Conservation (phyloP, 2,888 invertebrate genomes). For the Agrochola macilenta region DNA sequence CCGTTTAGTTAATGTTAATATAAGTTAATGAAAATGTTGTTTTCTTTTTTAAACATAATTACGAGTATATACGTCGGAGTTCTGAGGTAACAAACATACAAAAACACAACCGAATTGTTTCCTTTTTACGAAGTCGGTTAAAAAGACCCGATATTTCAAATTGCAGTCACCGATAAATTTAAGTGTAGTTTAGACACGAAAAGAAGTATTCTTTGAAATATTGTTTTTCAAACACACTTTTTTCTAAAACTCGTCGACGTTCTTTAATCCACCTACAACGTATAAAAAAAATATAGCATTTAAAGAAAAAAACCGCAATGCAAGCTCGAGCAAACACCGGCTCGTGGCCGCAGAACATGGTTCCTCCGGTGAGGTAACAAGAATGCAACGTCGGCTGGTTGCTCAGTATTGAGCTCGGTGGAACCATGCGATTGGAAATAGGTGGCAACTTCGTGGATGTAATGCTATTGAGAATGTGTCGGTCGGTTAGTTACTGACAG, state of each 20-base stretch:
- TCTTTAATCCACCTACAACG: neutral
- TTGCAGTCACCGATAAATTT: too few species aligned
- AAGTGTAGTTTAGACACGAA: too few species aligned
- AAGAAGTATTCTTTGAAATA: too few species aligned
- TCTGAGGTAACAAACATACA: too few species aligned
- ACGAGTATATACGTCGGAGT: too few species aligned
- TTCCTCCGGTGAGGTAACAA: slow-evolving; percentile 4
- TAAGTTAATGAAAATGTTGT: too few species aligned
- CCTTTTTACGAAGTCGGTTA: too few species aligned
- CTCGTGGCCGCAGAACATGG: slow-evolving; percentile 10
- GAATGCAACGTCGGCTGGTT: slow-evolving; percentile 40
- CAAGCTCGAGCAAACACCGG: slow-evolving; percentile 10
- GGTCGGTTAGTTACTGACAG: neutral
- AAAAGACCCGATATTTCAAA: too few species aligned
- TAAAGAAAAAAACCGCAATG: neutral
- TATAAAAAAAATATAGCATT: neutral
- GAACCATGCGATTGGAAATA: neutral
- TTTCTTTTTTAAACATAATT: too few species aligned
- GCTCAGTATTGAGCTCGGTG: neutral
- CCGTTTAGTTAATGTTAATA: slow-evolving; percentile 7
- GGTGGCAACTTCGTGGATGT: neutral
- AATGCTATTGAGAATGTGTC: neutral
- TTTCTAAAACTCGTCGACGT: neutral
- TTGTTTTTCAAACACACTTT: neutral
- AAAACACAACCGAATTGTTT: too few species aligned